Conservation (phyloP, 2,113 vertebrate genomes). For the Paracanthobrama guichenoti region DNA sequence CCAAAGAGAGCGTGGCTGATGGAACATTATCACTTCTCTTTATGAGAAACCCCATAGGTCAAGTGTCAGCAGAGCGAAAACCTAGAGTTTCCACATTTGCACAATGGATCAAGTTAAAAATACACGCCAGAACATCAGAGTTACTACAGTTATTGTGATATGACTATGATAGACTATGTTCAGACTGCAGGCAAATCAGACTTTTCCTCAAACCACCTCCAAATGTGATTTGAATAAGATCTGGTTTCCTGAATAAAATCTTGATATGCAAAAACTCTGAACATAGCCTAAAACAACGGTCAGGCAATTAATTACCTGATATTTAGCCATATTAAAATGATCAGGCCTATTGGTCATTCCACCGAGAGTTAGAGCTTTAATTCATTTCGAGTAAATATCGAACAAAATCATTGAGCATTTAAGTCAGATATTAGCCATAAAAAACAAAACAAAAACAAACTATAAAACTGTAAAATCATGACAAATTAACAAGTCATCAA, state of each 20-base stretch:
- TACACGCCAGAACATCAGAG: neutral
- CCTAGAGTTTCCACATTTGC: neutral
- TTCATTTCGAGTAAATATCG: neutral
- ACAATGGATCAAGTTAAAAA: neutral
- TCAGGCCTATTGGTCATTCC: neutral
- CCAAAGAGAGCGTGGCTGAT: neutral
- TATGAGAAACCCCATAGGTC: neutral
- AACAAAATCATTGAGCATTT: neutral
- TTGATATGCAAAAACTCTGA: no score
- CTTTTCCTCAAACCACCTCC: no score
- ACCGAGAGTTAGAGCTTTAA: neutral
- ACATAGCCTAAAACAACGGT: neutral
- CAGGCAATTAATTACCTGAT: neutral
- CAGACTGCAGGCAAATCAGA: no score
- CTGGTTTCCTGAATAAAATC: no score
- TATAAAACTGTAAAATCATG: neutral
- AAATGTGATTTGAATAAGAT: no score
- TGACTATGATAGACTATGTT: no score
- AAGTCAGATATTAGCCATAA: neutral
- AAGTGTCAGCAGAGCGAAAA: neutral
- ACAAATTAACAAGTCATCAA: neutral
- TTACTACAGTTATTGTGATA: neutral
- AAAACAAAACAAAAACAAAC: no score
- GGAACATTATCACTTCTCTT: conserved; percentile 10
- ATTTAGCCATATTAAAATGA: neutral